Evolutionary conservation across 1,140 invertebrate genomes (phyloP).

Genomic region (Drosophila novamexicana): DNA sequence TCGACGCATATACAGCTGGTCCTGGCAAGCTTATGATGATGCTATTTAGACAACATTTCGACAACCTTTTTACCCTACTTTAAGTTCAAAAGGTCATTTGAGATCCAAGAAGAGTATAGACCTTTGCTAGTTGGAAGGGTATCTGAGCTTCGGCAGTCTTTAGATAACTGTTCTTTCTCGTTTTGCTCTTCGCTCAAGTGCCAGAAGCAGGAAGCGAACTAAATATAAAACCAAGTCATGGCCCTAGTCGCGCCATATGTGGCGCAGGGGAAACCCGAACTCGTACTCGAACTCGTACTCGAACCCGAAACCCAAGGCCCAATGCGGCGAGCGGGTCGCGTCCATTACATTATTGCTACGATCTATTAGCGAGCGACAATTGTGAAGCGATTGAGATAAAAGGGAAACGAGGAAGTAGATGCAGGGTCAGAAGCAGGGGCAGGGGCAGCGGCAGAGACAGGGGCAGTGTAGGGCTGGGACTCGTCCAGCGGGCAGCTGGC

Average conservation of each 20-base stretch:
- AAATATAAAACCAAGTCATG: slow-evolving; percentile 73
- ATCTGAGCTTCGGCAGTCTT: background rate
- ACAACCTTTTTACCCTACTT: too few species aligned
- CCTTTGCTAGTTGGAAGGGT: background rate
- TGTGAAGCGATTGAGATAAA: slow-evolving; percentile 18
- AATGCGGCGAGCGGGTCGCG: slow-evolving; percentile 9
- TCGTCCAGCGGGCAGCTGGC: slow-evolving; percentile 36
- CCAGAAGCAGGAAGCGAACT: slow-evolving; percentile 75
- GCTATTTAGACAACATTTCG: too few species aligned
- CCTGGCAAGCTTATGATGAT: too few species aligned
- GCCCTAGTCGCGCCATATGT: slow-evolving; percentile 67
- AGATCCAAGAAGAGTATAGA: too few species aligned
- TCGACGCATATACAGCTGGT: too few species aligned
- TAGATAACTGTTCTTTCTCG: slow-evolving; percentile 14
- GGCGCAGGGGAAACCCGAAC: slow-evolving; percentile 26
- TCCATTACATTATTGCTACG: slow-evolving; percentile 76
- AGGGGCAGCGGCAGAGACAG: background rate
- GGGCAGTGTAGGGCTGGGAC: slow-evolving; percentile 19
- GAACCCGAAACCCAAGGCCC: background rate
- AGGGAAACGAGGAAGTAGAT: background rate
- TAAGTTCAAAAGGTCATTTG: too few species aligned
- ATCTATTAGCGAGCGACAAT: slow-evolving; percentile 72
- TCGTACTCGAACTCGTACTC: background rate
- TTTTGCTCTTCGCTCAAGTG: slow-evolving; percentile 42
- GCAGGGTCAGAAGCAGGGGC: background rate